Conservation (phyloP, 1,140 invertebrate genomes). For the Ceratina australensis region DNA sequence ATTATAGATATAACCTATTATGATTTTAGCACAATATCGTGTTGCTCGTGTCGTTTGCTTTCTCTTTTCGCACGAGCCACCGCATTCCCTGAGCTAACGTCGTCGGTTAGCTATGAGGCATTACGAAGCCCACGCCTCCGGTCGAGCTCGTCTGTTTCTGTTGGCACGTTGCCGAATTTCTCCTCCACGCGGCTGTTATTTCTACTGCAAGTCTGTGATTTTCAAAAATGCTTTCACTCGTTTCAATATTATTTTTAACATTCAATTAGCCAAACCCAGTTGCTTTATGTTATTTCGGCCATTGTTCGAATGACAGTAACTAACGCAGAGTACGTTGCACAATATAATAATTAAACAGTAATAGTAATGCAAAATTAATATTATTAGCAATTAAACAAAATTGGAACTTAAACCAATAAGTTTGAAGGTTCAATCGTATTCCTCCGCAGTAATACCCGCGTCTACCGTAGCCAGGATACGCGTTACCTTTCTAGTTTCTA, state of each 20-base stretch:
- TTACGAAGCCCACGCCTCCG: slow-evolving; percentile 34
- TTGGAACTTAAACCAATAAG: too few relatives aligned
- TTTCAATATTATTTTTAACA: background rate
- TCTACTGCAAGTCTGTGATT: background rate
- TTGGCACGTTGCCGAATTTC: slow-evolving; percentile 42
- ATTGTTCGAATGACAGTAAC: too few relatives aligned
- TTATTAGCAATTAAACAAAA: too few relatives aligned
- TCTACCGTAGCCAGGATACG: too few relatives aligned
- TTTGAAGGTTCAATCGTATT: too few relatives aligned
- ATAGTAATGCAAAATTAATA: too few relatives aligned
- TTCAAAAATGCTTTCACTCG: background rate
- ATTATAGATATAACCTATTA: slow-evolving; percentile 47
- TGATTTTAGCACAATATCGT: slow-evolving; percentile 7
- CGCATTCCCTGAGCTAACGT: slow-evolving; percentile 17
- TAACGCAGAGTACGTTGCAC: too few relatives aligned
- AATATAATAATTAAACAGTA: too few relatives aligned
- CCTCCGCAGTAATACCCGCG: too few relatives aligned
- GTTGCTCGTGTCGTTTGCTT: slow-evolving; percentile 42
- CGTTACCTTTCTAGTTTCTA: slow-evolving; percentile 38
- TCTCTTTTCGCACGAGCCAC: background rate
- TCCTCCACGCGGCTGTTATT: slow-evolving; percentile 36
- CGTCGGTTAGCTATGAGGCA: slow-evolving; percentile 24
- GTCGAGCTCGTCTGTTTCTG: slow-evolving; percentile 6
- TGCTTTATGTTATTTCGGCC: too few relatives aligned
- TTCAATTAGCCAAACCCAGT: too few relatives aligned